A percentile compares a stretch with the other conserved stretches of the same genome.
phyloP scores from a whole-genome alignment of 2,888 invertebrate genomes.

The Platypus cylindrus region DNA sequence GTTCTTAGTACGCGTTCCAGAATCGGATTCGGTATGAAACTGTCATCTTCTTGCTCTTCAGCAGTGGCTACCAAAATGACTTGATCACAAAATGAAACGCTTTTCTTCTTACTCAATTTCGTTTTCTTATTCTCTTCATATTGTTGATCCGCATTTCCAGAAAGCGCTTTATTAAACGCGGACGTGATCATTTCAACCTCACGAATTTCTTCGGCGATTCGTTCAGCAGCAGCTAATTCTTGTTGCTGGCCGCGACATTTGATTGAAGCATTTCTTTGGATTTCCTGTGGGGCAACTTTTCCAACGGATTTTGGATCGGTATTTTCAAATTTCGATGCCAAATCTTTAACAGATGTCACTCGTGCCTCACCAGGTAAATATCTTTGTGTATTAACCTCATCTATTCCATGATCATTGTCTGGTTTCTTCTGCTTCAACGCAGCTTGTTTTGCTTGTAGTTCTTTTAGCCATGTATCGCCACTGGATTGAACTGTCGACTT shows the following conservation, averaged over 20 bases:
- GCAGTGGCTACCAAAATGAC: slow-evolving; percentile 86
- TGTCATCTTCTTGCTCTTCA: slow-evolving; percentile 82
- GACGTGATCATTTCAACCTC: slow-evolving; percentile 45
- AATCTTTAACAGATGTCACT: slow-evolving; percentile 53
- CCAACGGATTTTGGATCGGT: slow-evolving; percentile 27
- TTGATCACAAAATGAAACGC: slow-evolving; percentile 90
- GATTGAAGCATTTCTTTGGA: slow-evolving; percentile 5
- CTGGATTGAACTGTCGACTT: slow-evolving; percentile 27
- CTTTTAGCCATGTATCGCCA: slow-evolving; percentile 59
- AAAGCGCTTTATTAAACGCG: slow-evolving; percentile 38
- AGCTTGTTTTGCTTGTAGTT: slow-evolving; percentile 68
- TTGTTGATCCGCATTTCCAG: slow-evolving; percentile 25
- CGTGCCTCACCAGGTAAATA: slow-evolving; percentile 23
- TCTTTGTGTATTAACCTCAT: slow-evolving; percentile 24
- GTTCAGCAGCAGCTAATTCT: slow-evolving; percentile 33
- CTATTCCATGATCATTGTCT: slow-evolving; percentile 26
- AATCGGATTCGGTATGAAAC: slow-evolving; percentile 83
- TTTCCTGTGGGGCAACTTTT: slow-evolving; percentile 3
- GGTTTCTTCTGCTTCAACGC: slow-evolving; percentile 44
- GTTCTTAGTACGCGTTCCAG: slow-evolving; percentile 74
- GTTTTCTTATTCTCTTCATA: slow-evolving; percentile 35
- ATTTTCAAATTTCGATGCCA: slow-evolving; percentile 69
- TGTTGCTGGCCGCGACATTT: slow-evolving; percentile 23
- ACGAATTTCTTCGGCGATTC: slow-evolving; percentile 43
- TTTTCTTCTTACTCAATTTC: slow-evolving; percentile 72